Evolutionary conservation across 1,140 invertebrate genomes (phyloP).

Genomic region (Eurosta solidaginis): DNA sequence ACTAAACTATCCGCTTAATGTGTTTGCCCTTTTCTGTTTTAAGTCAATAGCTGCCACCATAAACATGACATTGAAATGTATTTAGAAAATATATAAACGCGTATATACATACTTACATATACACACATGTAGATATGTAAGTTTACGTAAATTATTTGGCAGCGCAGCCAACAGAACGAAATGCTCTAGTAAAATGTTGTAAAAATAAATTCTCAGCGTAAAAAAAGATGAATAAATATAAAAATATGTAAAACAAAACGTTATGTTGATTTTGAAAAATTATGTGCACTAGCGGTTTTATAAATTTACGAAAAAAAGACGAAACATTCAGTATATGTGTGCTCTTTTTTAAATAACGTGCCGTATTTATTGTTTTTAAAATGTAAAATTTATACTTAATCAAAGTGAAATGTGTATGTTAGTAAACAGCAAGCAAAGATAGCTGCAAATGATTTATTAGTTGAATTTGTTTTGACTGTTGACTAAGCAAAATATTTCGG

Average conservation of each 20-base stretch:
- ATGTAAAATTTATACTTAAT: neutral
- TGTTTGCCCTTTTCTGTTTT: neutral
- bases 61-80: neutral
- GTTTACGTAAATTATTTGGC: too few species aligned
- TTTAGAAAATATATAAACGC: neutral
- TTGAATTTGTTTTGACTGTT: neutral
- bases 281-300: too few species aligned
- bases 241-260: constrained; percentile 1
- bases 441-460: neutral
- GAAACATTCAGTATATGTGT: neutral
- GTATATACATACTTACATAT: neutral
- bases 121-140: too few species aligned
- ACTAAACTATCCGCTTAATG: too few species aligned
- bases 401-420: neutral
- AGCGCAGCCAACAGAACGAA: neutral
- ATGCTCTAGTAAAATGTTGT: too few species aligned
- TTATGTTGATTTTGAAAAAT: neutral
- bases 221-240: constrained; percentile 12
- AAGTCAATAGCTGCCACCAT: neutral
- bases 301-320: too few species aligned
- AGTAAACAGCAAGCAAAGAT: neutral
- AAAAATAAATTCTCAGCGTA: too few species aligned
- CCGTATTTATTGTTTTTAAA: too few species aligned
- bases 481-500: neutral
- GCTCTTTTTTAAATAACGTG: neutral